Base-by-base conservation (phyloP, 37 sponge, comb jelly and placozoan species). In the Oopsacas minuta region DNA sequence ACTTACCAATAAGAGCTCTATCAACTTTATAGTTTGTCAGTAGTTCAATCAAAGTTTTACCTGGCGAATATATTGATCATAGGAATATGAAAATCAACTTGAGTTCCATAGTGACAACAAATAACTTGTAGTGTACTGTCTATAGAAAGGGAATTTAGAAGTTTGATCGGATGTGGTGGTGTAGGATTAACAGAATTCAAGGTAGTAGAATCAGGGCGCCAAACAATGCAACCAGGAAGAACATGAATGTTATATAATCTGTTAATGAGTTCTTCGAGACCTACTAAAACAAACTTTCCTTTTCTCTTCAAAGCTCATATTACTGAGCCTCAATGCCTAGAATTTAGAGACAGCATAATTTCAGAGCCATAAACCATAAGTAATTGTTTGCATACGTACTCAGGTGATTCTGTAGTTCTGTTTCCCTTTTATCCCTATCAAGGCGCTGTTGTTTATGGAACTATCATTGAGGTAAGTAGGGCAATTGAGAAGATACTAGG, bases 391-490 rank as follows among this genome's bases (percentile, higher is more conserved):
- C 28, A 20, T 61, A 61, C 75, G 28, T 61, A 61, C 75, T 12
- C 17, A 46, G 17, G 17, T 61, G 75, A 25, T 32, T 61, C 7
- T 61, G 75, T 34, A 61, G 30, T 34, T 61, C 75, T 32, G 30
- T 7, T 61, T 3, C 22, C 30, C 75, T 61, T 61, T 12, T 61
- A 61, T 61, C 75, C 30, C 75, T 61, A 61, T 61, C 75, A 61
- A 20, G 30, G 30, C 17, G 75, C 1, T 61, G 75, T 25, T 25
- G 28, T n/a, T 61, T 25, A 61, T n/a, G 22, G 75, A 61, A 61
- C 32, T 61, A 61, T 61, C 75, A 61, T 61, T 61, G 22, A 61
- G 22, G 75, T n/a, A 25, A 61, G 30, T 61, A 61, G 75, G 75
- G 30, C 75, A 61, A 12, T n/a, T n/a, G 28, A 34, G 75, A 61